phyloP scores from a whole-genome alignment of 2,888 invertebrate species.

The Bellardia bayeri region DNA sequence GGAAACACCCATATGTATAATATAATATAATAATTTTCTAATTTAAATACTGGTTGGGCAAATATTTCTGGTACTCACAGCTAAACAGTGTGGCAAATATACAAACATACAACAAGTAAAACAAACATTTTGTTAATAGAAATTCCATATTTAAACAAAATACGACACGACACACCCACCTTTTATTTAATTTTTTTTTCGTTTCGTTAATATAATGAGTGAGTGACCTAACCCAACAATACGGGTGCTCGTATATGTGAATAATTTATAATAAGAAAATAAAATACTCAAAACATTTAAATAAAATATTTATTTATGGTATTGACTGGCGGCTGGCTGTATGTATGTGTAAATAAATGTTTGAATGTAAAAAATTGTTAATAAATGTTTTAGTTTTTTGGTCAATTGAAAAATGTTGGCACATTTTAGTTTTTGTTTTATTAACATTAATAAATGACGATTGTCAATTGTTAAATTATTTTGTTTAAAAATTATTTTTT shows the following conservation, averaged over 20 bases:
- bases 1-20: too few relatives aligned
- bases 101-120: not conserved
- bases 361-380: too few relatives aligned
- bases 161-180: conserved; percentile 29
- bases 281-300: not conserved
- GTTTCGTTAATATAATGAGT: too few relatives aligned
- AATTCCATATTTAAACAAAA: conserved; percentile 28
- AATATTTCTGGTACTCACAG: not conserved
- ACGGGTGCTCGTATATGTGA: not conserved
- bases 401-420: conserved; percentile 12
- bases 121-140: conserved; percentile 25
- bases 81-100: not conserved
- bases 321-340: not conserved
- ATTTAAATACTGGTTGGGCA: not conserved
- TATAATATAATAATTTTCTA: not conserved
- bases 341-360: too few relatives aligned
- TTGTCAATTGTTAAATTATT: conserved; percentile 14
- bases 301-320: conserved; percentile 1
- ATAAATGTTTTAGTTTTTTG: not conserved
- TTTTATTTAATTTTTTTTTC: not conserved
- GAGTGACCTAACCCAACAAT: conserved; percentile 64
- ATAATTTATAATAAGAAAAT: not conserved
- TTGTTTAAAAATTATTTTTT: not conserved
- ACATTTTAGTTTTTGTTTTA: conserved; percentile 11
- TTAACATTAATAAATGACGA: not conserved